phyloP scores from a whole-genome alignment of 2,113 vertebrate species.

The Cyphomyrus discorhynchus region DNA sequence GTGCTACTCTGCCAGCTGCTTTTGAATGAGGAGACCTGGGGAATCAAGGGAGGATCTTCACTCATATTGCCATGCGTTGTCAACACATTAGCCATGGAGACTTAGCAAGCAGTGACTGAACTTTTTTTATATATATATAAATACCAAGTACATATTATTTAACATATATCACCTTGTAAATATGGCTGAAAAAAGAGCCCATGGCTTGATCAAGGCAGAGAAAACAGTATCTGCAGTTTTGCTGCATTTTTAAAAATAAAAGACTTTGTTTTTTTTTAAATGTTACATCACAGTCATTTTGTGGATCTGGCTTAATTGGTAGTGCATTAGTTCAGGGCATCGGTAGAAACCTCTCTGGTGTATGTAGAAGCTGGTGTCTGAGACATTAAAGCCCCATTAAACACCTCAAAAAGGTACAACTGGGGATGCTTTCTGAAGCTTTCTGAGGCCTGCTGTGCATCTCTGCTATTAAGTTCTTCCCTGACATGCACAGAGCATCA shows the following conservation, averaged over 20 bases:
- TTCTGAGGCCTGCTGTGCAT: background rate
- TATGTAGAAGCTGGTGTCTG: background rate
- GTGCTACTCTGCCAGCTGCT: background rate
- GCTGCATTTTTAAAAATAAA: background rate
- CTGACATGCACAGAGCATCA: background rate
- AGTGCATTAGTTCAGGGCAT: background rate
- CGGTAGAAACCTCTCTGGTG: background rate
- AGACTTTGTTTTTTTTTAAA: background rate
- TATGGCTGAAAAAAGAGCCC: background rate
- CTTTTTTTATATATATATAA: background rate
- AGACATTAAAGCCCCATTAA: background rate
- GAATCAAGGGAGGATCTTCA: background rate
- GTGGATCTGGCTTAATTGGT: background rate
- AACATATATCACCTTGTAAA: no score
- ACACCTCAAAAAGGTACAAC: background rate
- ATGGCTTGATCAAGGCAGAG: background rate
- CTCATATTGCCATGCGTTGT: background rate
- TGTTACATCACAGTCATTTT: background rate
- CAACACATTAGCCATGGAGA: background rate
- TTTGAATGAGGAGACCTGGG: background rate
- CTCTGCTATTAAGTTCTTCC: background rate
- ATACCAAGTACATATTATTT: no score
- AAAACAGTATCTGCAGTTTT: background rate
- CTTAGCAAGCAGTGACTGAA: background rate
- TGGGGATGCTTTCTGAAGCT: background rate